Evolutionary conservation across 2,797 vertebrate genomes (phyloP).

Genomic region (Anolis apletophallus): DNA sequence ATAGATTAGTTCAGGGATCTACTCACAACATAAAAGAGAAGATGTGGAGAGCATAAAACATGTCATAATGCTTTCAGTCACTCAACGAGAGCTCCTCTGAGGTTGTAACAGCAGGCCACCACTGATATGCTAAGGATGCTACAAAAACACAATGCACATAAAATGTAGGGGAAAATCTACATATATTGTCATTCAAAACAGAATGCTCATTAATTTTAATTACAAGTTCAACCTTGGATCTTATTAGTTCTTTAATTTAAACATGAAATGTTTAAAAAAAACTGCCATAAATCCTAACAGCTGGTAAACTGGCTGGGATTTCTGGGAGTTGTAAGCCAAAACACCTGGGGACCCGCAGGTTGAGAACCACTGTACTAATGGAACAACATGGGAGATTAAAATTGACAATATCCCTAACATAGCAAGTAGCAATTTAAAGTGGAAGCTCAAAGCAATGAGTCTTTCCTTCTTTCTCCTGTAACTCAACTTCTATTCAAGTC

Average conservation of each 20-base stretch:
- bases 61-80: too few species aligned
- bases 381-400: slow-evolving; percentile 36
- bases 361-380: too few species aligned
- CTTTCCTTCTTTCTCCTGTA: slow-evolving; percentile 23
- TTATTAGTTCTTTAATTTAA: slow-evolving; percentile 29
- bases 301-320: too few species aligned
- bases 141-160: background rate
- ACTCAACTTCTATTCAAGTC: slow-evolving; percentile 4
- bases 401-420: too few species aligned
- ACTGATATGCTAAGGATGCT: background rate
- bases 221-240: background rate
- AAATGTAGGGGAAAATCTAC: background rate
- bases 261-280: too few species aligned
- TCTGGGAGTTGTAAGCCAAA: too few species aligned
- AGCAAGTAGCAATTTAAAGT: slow-evolving; percentile 29
- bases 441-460: slow-evolving; percentile 37
- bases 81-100: too few species aligned
- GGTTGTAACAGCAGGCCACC: too few species aligned
- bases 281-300: too few species aligned
- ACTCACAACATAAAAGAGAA: background rate
- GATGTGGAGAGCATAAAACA: background rate
- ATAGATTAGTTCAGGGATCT: background rate
- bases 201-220: slow-evolving; percentile 33
- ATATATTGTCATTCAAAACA: slow-evolving; percentile 1
- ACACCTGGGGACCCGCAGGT: too few species aligned